phyloP scores from a whole-genome alignment of 2,113 vertebrate species.

The Tetrax tetrax region DNA sequence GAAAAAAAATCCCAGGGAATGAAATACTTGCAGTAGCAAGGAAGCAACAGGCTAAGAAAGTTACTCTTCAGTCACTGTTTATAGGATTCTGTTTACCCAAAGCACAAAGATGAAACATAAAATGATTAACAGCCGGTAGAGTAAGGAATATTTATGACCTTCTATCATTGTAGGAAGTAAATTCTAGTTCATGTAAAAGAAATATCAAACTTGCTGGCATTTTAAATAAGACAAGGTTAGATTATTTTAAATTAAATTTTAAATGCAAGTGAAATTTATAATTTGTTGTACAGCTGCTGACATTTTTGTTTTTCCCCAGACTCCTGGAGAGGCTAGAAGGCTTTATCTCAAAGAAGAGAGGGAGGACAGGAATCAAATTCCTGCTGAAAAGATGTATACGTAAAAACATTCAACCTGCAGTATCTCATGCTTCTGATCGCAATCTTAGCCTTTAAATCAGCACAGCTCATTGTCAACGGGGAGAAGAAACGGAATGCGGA shows the following conservation, averaged over 20 bases:
- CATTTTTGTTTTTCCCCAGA: slow-evolving; percentile 28
- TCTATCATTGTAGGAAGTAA: not conserved
- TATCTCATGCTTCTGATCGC: not conserved
- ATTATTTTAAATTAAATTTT: slow-evolving; percentile 59
- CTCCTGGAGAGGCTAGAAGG: not conserved
- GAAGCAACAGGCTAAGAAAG: not conserved
- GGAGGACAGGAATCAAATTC: not conserved
- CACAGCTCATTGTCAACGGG: not conserved
- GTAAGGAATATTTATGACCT: not conserved
- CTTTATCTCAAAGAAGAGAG: not conserved
- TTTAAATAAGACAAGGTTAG: slow-evolving; percentile 33
- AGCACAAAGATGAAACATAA: not conserved
- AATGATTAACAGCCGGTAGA: not conserved
- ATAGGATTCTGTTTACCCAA: not conserved
- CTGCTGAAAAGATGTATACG: not conserved
- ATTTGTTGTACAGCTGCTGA: slow-evolving; percentile 37
- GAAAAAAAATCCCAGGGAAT: not conserved
- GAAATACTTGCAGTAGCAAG: not conserved
- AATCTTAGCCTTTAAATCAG: not conserved
- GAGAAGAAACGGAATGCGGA: not conserved
- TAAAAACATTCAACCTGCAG: not conserved
- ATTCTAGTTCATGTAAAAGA: slow-evolving; percentile 2
- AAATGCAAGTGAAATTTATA: slow-evolving; percentile 40
- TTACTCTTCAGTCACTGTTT: not conserved
- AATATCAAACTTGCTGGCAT: slow-evolving; percentile 26